These are phyloP conservation scores for Eupithecia dodoneata DNA, from an alignment of 2,888 invertebrate species.

Conservation along the genomic window DNA sequence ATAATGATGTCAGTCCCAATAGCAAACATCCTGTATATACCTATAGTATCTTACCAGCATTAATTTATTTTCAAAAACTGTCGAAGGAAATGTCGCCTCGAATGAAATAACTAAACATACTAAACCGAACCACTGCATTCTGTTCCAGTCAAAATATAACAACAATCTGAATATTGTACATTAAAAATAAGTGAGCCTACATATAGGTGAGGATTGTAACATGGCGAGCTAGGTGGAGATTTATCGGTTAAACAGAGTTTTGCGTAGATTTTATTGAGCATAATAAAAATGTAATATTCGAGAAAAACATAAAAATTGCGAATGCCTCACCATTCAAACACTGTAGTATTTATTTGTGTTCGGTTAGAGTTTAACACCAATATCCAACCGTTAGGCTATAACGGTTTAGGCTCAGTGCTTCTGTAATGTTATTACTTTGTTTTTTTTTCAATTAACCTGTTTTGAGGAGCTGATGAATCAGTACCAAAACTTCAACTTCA, in stretches of 20 bases:
- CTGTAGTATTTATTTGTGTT: not conserved
- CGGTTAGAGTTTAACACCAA: not conserved
- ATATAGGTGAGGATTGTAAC: not conserved
- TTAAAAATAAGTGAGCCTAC: not conserved
- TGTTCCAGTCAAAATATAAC: conserved; percentile 1
- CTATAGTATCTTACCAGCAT: not conserved
- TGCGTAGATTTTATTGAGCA: not conserved
- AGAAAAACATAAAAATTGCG: not conserved
- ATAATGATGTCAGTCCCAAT: too few species aligned
- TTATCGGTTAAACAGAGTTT: not conserved
- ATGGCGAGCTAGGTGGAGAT: not conserved
- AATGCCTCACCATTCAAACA: not conserved
- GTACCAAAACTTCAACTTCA: not conserved
- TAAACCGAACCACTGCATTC: not conserved
- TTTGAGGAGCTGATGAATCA: not conserved
- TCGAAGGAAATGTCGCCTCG: not conserved
- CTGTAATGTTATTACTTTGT: too few species aligned
- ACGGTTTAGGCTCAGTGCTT: too few species aligned
- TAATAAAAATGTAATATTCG: not conserved
- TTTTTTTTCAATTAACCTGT: not conserved
- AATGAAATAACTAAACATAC: not conserved
- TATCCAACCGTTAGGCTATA: not conserved
- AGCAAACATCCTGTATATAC: too few species aligned
- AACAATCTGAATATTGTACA: not conserved
- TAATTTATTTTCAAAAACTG: conserved; percentile 1